Conservation (phyloP, 2,888 invertebrate species). For the Osedax frankpressi region DNA sequence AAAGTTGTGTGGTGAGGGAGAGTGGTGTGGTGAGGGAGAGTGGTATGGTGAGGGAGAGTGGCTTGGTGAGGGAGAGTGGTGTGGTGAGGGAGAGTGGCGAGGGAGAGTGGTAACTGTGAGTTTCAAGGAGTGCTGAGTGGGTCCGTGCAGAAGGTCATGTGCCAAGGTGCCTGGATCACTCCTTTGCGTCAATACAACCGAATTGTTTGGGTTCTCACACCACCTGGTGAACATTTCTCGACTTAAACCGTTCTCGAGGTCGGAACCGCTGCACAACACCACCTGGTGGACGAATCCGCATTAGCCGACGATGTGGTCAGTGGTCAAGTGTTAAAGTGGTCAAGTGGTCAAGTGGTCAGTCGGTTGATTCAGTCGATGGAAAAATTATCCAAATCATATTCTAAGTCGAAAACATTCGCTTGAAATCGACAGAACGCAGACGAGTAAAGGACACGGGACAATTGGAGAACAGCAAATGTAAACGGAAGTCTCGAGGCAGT, state of each 20-base stretch:
- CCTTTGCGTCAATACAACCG: constrained; percentile 72
- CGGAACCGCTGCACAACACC: constrained; percentile 83
- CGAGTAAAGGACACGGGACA: too few species aligned
- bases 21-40: not conserved
- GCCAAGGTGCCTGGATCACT: constrained; percentile 55
- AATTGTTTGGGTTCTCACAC: constrained; percentile 80
- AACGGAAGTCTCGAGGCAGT: too few species aligned
- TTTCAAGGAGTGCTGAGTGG: constrained; percentile 44
- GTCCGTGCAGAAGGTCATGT: constrained; percentile 49
- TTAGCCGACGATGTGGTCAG: too few species aligned
- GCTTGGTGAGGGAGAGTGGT: not conserved
- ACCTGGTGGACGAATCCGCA: constrained; percentile 50
- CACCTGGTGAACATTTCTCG: constrained; percentile 85
- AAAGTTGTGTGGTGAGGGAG: not conserved
- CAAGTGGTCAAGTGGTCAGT: too few species aligned
- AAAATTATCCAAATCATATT: too few species aligned
- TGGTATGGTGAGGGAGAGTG: not conserved
- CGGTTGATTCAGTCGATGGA: too few species aligned
- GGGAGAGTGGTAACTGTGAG: constrained; percentile 40
- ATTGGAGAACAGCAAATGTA: too few species aligned
- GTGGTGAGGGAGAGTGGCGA: not conserved
- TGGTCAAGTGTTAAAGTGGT: too few species aligned
- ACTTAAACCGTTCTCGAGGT: constrained; percentile 86
- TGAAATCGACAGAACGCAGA: too few species aligned
- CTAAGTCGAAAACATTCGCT: too few species aligned